Evolutionary conservation across 1,140 invertebrate genomes (phyloP).

Genomic region (Mesaphorura yosii): DNA sequence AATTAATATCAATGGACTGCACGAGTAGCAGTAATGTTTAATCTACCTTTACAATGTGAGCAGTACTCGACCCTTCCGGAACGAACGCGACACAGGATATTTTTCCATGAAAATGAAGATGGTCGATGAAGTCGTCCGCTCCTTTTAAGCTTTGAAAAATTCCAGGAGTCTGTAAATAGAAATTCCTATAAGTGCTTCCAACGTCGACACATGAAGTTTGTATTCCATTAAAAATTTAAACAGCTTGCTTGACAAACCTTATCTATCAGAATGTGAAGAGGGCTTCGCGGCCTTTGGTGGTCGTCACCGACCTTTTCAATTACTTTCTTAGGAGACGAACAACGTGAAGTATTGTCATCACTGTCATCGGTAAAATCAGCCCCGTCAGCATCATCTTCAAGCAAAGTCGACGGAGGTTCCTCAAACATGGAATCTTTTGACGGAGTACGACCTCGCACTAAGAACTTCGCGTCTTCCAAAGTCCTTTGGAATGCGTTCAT

Average conservation of each 20-base stretch:
- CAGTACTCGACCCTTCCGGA: conserved; percentile 6
- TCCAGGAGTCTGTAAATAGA: conserved; percentile 8
- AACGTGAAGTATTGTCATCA: background rate
- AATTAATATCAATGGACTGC: background rate
- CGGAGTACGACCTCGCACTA: conserved; percentile 20
- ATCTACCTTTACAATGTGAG: conserved; percentile 4
- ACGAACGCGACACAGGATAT: conserved; percentile 21
- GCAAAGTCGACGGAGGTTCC: background rate
- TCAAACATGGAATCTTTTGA: conserved; percentile 5
- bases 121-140: conserved; percentile 24
- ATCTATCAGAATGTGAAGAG: conserved; percentile 26
- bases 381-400: conserved; percentile 1
- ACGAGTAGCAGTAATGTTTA: too few relatives aligned
- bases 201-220: too few relatives aligned
- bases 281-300: background rate
- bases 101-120: conserved; percentile 45
- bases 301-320: conserved; percentile 6
- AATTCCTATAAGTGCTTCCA: too few relatives aligned
- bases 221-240: background rate
- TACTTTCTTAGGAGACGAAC: too few relatives aligned
- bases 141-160: background rate
- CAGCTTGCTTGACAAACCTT: conserved; percentile 8
- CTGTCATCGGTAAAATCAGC: background rate
- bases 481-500: conserved; percentile 23
- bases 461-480: conserved; percentile 13